Conservation (phyloP, 2,888 invertebrate species). For the Neoitamus cyanurus region DNA sequence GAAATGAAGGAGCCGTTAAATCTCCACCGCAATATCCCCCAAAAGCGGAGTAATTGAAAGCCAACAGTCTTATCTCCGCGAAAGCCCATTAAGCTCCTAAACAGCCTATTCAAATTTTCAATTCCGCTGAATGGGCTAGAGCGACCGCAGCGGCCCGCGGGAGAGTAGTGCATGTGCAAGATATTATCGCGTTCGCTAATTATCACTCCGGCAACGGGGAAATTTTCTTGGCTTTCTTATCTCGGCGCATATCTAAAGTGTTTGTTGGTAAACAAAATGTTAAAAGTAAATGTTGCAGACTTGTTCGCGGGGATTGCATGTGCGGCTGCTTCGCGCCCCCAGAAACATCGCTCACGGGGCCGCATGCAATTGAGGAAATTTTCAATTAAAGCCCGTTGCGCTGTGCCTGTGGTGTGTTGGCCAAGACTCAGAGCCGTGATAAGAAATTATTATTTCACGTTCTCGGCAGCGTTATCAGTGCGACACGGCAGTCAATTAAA, state of each 20-base stretch:
- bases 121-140: background rate
- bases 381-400: background rate
- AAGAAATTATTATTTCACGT: slow-evolving; percentile 17
- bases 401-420: background rate
- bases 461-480: slow-evolving; percentile 13
- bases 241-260: slow-evolving; percentile 15
- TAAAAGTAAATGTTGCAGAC: slow-evolving; percentile 25
- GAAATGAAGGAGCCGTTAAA: background rate
- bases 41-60: background rate
- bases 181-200: slow-evolving; percentile 32
- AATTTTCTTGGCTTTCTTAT: background rate
- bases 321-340: background rate
- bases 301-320: background rate
- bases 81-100: slow-evolving; percentile 33
- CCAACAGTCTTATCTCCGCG: background rate
- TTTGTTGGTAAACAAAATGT: slow-evolving; percentile 35
- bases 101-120: slow-evolving; percentile 21
- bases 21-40: no score
- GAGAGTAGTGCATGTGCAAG: background rate
- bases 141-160: background rate
- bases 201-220: background rate
- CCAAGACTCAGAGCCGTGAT: background rate
- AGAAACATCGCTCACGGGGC: background rate
- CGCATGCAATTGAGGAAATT: background rate
- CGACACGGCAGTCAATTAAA: slow-evolving; percentile 27